phyloP scores from a whole-genome alignment of 2,888 invertebrate species.

The Macrosiphum euphorbiae region DNA sequence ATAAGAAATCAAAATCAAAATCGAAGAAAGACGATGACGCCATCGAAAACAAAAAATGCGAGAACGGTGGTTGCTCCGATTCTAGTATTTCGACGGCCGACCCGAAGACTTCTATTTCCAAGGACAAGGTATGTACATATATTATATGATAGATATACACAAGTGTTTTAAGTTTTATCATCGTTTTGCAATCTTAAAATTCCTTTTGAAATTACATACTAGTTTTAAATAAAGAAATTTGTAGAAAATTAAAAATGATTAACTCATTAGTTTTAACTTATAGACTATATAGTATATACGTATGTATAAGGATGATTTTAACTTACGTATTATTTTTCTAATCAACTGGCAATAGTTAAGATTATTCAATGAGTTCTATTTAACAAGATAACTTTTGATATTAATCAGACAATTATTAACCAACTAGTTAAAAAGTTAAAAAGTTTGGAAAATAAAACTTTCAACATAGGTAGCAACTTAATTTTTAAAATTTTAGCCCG shows the following conservation, averaged over 20 bases:
- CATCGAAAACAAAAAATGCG: constrained; percentile 29
- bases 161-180: not conserved
- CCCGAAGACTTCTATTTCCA: not conserved
- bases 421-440: not conserved
- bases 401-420: not conserved
- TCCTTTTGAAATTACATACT: not conserved
- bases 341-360: not conserved
- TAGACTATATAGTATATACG: not conserved
- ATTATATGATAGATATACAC: not conserved
- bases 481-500: too few relatives aligned
- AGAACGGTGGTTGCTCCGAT: constrained; percentile 42
- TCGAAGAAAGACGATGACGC: not conserved
- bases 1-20: constrained; percentile 45
- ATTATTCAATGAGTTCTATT: not conserved
- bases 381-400: not conserved
- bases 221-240: not conserved
- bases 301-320: not conserved
- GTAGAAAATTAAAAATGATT: not conserved
- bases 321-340: not conserved
- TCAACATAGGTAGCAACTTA: too few relatives aligned
- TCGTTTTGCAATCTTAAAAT: not conserved
- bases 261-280: not conserved
- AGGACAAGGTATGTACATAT: constrained; percentile 1
- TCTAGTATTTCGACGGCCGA: constrained; percentile 23
- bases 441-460: not conserved